A percentile compares a stretch with the other conserved stretches of the same genome.
Conservation (phyloP, 2,797 vertebrate species). For the Momotus momota region DNA sequence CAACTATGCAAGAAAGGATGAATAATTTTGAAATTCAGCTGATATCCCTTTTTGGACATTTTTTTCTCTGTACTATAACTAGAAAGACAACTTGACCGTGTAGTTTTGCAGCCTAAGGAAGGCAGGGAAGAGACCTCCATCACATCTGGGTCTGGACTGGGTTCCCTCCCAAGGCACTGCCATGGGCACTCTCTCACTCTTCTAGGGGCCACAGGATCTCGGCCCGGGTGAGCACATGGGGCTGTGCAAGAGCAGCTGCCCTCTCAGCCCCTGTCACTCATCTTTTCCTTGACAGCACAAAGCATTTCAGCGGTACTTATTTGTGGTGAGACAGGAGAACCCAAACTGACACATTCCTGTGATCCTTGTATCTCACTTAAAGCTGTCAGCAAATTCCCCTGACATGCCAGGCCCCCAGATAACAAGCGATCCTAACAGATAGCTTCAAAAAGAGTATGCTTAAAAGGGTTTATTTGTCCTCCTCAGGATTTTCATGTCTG, state of each 20-base stretch:
- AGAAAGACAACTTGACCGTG: neutral
- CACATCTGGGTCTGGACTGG: neutral
- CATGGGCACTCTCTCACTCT: rapidly evolving
- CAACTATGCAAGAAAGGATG: neutral
- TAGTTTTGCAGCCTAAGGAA: neutral
- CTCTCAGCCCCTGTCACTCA: neutral
- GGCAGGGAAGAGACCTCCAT: neutral
- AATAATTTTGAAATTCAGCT: neutral
- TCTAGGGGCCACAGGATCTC: neutral
- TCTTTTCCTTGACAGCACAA: neutral
- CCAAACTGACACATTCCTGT: neutral
- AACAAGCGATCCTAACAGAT: neutral
- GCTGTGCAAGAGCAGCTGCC: neutral
- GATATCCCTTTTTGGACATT: neutral
- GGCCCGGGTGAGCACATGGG: neutral
- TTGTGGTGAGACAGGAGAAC: neutral
- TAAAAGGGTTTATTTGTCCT: neutral
- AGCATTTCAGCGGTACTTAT: neutral
- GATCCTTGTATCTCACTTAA: neutral
- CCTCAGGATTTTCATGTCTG: neutral
- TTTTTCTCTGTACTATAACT: neutral
- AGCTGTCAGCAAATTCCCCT: neutral
- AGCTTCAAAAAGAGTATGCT: neutral
- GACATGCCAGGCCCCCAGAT: neutral
- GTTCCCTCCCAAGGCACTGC: neutral